Evolutionary conservation across 2,888 invertebrate species (phyloP), one percentile per base, ranked within the genome.

Genomic region (Trichopria drosophilae): DNA sequence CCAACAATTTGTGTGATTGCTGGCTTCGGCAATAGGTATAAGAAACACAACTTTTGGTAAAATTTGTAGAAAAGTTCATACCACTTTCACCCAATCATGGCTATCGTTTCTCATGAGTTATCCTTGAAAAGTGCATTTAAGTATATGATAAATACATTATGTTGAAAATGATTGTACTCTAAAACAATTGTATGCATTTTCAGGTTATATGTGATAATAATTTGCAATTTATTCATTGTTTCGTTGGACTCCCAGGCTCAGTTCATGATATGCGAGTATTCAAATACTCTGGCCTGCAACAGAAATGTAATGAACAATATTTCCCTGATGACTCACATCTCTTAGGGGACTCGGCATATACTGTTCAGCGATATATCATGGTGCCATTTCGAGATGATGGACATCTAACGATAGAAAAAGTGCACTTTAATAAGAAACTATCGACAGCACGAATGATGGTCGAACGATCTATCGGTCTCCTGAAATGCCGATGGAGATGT

Each of bases 331-430:
- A 35, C 7, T 19, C 35, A 10, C 46, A 46, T 22, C 13, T 45
- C 4, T 16, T 45, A 10, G 28, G 45, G 12, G 35, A 45, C 19
- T 20, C 36, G 6, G 35, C 35, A 5, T 45, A 45, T 37, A 15
- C 45, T 12, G 2, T 37, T 1, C 19, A 22, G n/a, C 15, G 20
- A 4, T 24, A 37, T 36, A 16, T 45, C 18, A 12, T 45, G 15
- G 36, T 36, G 3, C 45, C 45, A 6, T 45, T 36, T 37, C 36
- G 26, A 36, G 45, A 45, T 19, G 37, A 45, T 37, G 37, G 45
- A 22, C 35, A 44, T 24, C 26, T 44, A 10, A 34, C 44, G 9
- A 15, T 18, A 19, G 15, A 16, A n/a, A 19, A 43, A 16, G 6
- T 22, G 6, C n/a, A 15, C 15, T 43, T 31, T 13, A 43, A 32